Evolutionary conservation across 2,888 invertebrate species (phyloP), one percentile per base, ranked within the genome.

Genomic region (Anthophora plumipes): DNA sequence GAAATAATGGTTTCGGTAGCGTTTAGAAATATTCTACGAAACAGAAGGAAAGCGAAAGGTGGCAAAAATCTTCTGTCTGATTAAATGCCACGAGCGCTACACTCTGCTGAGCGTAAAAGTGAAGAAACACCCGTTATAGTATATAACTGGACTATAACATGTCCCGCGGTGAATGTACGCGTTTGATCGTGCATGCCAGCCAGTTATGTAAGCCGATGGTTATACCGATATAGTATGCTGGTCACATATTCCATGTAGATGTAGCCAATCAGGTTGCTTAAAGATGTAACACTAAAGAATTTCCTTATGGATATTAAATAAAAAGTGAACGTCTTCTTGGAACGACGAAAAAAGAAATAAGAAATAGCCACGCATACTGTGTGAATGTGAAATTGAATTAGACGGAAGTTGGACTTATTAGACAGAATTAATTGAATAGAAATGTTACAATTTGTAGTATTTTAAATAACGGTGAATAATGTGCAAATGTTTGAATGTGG

Each of bases 151-250:
- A 77, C 14, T 68, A 31, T 59, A 25, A 57, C 59, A 22, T 55
- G 71, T 52, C 25, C 50, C 46, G 66, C 55, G 46, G 85, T 83
- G 85, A 85, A 85, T 75, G 85, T 80, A 73, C 78, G 70, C 67
- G 67, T 85, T 72, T 55, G 74, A 85, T 82, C 77, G 77, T 77
- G 70, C 74, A 68, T 73, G 60, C 79, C 72, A 69, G 50, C 22
- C 61, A 63, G 77, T 85, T 85, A 83, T 69, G 85, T 81, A 85
- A 85, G 46, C 54, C 1, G n/a, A n/a, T n/a, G n/a, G n/a, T n/a
- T n/a, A n/a, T n/a, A 31, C 25, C 31, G 22, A 43, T 63, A 50
- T 83, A 43, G 22, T 37, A 12, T n/a, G n/a, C n/a, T 46, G 43
- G 20, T 25, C 14, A 52, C 43, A 31, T 57, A 25, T n/a, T 67